Base-by-base conservation (phyloP, 2,797 vertebrate species). In the Pipistrellus nathusii region DNA sequence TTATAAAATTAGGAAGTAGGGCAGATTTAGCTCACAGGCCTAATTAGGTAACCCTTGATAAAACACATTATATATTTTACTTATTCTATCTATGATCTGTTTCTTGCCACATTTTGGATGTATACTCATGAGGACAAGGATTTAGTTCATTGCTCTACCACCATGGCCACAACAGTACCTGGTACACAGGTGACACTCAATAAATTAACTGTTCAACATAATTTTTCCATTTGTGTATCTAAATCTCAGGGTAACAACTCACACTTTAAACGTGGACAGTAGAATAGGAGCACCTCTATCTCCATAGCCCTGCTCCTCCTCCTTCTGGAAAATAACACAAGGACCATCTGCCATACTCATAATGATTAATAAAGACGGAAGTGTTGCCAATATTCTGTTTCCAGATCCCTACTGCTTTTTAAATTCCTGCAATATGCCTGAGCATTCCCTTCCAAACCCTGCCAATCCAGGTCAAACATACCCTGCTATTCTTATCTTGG, bases 331-430 rank as follows among this genome's bases (percentile, higher is more conserved):
- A 93, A 89, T 53, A 96, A 95, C 69, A 21, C 27, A 48, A 89
- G 84, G 88, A 89, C 91, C 94, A 95, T 95, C 89, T 96, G 94
- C 77, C 91, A 91, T 12, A 27, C 51, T 86, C 90, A 94, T 51
- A 75, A 27, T 94, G 91, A 96, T 94, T 96, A 94, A 95, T 94
- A 85, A 91, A 91, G 38, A 88, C 84, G 44, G 25, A 64, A 35
- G 35, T 48, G 10, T 20, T 95, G 93, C 89, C 91, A 94, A 66
- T 1, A 59, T 55, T 32, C 76, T 88, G 38, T 69, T 92, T 96
- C 86, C 91, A 95, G 94, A 89, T 73, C 12, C 89, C 93, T 30
- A 85, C 86, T 78, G 80, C 51, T 96, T 44, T 78, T 75, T 62
- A 92, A 91, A 90, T 90, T 88, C 53, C 71, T 94, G 90, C 83